phyloP scores from a whole-genome alignment of 2,797 vertebrate species.

The Cuniculus paca region DNA sequence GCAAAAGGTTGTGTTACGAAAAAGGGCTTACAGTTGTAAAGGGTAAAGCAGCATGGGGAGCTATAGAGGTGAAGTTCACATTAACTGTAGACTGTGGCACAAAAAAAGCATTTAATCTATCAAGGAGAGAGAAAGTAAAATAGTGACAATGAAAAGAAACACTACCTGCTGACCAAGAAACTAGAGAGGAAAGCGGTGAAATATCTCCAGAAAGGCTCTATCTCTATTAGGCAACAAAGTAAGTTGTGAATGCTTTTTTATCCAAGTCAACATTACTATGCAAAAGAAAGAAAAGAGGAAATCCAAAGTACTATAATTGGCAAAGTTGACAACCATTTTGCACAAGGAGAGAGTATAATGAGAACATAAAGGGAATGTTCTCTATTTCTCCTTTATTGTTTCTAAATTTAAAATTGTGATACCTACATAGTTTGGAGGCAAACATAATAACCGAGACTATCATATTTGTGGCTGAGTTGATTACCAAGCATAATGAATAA shows the following conservation, averaged over 20 bases:
- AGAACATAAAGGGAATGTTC: slow-evolving; percentile 36
- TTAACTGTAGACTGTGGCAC: slow-evolving; percentile 77
- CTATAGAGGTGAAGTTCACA: slow-evolving; percentile 77
- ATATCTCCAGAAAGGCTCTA: slow-evolving; percentile 31
- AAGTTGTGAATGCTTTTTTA: background rate
- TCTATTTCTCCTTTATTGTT: background rate
- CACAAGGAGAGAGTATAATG: slow-evolving; percentile 64
- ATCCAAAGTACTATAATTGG: slow-evolving; percentile 78
- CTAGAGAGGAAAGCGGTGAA: slow-evolving; percentile 76
- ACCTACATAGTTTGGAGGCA: slow-evolving; percentile 69
- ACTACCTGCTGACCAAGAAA: slow-evolving; percentile 73
- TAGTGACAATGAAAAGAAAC: slow-evolving; percentile 77
- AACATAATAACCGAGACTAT: slow-evolving; percentile 61
- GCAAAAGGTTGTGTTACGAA: slow-evolving; percentile 82
- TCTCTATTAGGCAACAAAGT: slow-evolving; percentile 62
- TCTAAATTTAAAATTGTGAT: slow-evolving; percentile 21
- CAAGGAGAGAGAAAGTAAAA: slow-evolving; percentile 76
- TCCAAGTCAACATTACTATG: slow-evolving; percentile 72
- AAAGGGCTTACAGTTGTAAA: slow-evolving; percentile 73
- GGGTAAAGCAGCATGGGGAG: slow-evolving; percentile 77
- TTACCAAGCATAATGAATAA: slow-evolving; percentile 70
- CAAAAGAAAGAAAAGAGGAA: slow-evolving; percentile 65
- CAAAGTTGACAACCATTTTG: slow-evolving; percentile 76
- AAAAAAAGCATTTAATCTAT: slow-evolving; percentile 77
- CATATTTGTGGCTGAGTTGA: slow-evolving; percentile 65